phyloP scores from a whole-genome alignment of 2,888 invertebrate species.

The Helleia helle region DNA sequence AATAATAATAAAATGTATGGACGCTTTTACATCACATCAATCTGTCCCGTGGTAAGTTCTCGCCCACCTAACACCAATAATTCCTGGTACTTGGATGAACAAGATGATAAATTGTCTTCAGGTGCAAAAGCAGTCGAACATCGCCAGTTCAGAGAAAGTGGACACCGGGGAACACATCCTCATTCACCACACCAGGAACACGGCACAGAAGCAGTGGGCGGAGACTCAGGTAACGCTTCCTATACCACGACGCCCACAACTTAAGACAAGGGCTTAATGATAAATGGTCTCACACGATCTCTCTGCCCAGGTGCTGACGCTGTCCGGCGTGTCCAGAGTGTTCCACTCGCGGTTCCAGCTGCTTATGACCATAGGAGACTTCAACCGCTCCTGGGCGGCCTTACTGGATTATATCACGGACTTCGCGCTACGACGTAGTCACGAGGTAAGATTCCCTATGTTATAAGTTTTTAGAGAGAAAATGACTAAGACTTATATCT shows the following conservation, averaged over 20 bases:
- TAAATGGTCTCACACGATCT: too few relatives aligned
- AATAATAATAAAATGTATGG: too few relatives aligned
- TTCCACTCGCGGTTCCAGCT: constrained; percentile 93
- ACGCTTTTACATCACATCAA: too few relatives aligned
- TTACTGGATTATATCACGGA: constrained; percentile 95
- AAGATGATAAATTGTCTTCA: too few relatives aligned
- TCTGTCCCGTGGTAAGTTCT: too few relatives aligned
- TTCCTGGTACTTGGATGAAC: too few relatives aligned
- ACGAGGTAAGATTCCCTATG: too few relatives aligned
- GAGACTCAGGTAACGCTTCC: constrained; percentile 86
- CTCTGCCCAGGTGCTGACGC: constrained; percentile 86
- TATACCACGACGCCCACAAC: too few relatives aligned
- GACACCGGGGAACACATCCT: constrained; percentile 94
- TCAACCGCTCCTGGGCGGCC: constrained; percentile 93
- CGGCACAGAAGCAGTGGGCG: constrained; percentile 99
- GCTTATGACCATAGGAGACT: constrained; percentile 89
- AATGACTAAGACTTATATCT: too few relatives aligned
- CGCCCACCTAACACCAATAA: too few relatives aligned
- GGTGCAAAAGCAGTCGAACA: constrained; percentile 82
- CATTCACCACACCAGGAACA: constrained; percentile 98
- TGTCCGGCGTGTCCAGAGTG: constrained; percentile 93
- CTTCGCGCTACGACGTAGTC: constrained; percentile 92
- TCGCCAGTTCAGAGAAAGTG: constrained; percentile 85
- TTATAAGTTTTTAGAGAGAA: too few relatives aligned
- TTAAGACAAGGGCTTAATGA: too few relatives aligned